Evolutionary conservation across 2,888 invertebrate species (phyloP), one percentile per base, ranked within the genome.

Genomic region (Meta bourneti): DNA sequence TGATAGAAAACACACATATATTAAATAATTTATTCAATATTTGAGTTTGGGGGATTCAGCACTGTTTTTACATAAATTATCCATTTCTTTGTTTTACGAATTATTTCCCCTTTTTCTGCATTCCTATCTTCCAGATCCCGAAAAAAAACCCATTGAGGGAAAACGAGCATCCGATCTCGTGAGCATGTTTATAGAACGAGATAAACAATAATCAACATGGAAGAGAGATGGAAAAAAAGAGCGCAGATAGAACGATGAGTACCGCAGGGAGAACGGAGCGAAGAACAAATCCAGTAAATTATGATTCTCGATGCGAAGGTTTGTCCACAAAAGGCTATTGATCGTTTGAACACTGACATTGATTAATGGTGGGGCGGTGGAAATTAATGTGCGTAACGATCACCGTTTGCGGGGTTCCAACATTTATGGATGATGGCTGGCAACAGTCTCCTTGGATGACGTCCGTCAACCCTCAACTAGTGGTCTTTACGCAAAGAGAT

Each of bases 381-480:
- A 89, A 89, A 89, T 89, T 89, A 89, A 89, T 89, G 89, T 89
- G 83, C 82, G 89, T 89, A 89, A 83, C 83, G 89, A 89, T 89
- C 89, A 78, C 89, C 52, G 89, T 89, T 89, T 89, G 89, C 61
- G 89, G 77, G n/a, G 52, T 78, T 89, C 77, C 89, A 83, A 72
- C 89, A 83, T 89, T 89, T 89, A 89, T 89, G 82, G 89, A 82
- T 89, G 83, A 54, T 83, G 83, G 89, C 61, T 82, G 82, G 89
- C 89, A 89, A 83, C 89, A 83, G 83, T 88, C 88, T 71, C 69
- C 88, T 75, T 61, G 51, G 78, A 84, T 83, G 89, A 78, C 89
- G 89, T 89, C 82, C 81, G 82, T 89, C 82, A 86, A 52, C 69
- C 72, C 54, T 87, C 87, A 88, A 88, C 88, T 88, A 81, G 88